Conservation (phyloP, 2,797 vertebrate species). For the Clarias pachynema region DNA sequence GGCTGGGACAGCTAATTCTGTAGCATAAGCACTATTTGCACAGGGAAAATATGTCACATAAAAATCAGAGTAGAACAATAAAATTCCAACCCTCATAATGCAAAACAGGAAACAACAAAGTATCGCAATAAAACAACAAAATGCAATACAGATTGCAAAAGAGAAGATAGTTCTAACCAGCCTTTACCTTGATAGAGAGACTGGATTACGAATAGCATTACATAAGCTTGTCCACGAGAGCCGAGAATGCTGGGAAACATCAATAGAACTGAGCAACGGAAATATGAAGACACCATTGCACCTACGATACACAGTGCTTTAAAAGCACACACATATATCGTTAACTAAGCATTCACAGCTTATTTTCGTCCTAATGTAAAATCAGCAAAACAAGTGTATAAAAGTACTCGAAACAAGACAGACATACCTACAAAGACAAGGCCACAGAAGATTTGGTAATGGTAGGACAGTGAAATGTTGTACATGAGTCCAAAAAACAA, state of each 20-base stretch:
- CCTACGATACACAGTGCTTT: slow-evolving; percentile 78
- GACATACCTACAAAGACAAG: slow-evolving; percentile 67
- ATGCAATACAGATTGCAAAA: not conserved
- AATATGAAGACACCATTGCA: slow-evolving; percentile 76
- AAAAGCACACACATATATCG: slow-evolving; percentile 31
- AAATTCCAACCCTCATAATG: not conserved
- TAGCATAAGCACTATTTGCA: not conserved
- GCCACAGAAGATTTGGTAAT: slow-evolving; percentile 60
- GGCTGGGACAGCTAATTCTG: not conserved
- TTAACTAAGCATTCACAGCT: not conserved
- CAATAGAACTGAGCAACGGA: slow-evolving; percentile 82
- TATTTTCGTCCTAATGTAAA: not conserved
- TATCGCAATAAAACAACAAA: not conserved
- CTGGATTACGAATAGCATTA: slow-evolving; percentile 76
- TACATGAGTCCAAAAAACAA: slow-evolving; percentile 66
- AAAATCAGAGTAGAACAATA: not conserved
- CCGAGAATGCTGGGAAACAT: slow-evolving; percentile 83
- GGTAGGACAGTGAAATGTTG: slow-evolving; percentile 63
- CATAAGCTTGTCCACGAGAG: slow-evolving; percentile 79
- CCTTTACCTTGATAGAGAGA: slow-evolving; percentile 76
- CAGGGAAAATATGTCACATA: not conserved
- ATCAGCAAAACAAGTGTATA: not conserved
- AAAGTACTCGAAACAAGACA: not conserved
- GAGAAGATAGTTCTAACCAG: not conserved
- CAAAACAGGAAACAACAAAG: not conserved